phyloP scores from a whole-genome alignment of 2,113 vertebrate species.

The Noturus placidus region DNA sequence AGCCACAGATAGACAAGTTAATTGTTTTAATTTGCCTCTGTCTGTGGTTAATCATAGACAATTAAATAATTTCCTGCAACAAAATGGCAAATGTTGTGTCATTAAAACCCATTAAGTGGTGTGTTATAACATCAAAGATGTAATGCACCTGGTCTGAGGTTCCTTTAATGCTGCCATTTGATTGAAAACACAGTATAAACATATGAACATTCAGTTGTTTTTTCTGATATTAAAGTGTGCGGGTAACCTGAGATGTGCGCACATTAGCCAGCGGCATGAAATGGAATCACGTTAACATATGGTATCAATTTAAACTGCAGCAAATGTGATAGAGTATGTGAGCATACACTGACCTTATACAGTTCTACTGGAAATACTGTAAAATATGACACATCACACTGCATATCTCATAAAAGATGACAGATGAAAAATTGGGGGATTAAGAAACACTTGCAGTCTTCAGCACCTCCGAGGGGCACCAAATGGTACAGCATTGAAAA shows the following conservation, averaged over 20 bases:
- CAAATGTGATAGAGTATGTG: conserved; percentile 31
- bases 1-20: neutral
- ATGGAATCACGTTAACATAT: conserved; percentile 43
- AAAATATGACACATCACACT: conserved; percentile 38
- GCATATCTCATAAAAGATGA: conserved; percentile 27
- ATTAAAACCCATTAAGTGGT: neutral
- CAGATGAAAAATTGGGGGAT: conserved; percentile 6
- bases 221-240: neutral
- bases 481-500: neutral
- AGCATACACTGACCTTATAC: conserved; percentile 14
- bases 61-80: neutral
- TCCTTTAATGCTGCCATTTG: neutral
- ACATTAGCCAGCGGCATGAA: neutral
- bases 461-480: neutral
- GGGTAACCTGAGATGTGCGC: conserved; percentile 12
- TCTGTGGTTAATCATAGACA: neutral
- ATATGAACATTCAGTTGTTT: neutral
- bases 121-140: neutral
- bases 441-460: neutral
- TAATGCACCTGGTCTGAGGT: neutral
- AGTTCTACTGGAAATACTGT: conserved; percentile 14
- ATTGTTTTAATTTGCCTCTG: neutral
- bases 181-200: neutral
- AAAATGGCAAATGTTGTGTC: neutral
- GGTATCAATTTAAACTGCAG: conserved; percentile 37